Base-by-base conservation (phyloP, 2,888 invertebrate species). In the Lasioglossum vierecki region DNA sequence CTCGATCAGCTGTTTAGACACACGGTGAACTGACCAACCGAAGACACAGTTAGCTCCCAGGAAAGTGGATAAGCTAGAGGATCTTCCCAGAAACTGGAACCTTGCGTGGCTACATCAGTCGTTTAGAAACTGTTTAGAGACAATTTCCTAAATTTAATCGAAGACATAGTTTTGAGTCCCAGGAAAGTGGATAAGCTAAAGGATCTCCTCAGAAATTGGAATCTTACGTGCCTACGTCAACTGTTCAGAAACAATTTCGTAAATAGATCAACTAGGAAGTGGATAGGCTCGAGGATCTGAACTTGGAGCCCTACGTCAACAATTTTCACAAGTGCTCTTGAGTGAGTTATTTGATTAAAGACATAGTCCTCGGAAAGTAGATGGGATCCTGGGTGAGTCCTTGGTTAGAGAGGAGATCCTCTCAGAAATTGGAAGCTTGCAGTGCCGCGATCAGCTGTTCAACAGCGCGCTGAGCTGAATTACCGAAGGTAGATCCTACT, bases 61-160 rank as follows among this genome's bases (percentile, higher is more conserved):
- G 30, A 30, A 15, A 26, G 66, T 35, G 18, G 35, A 35, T 4
- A 8, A 15, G 35, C 35, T 35, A 6, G 6, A 26, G 30, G 18
- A 66, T 35, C 18, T 66, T 39, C 70, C 60, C 76, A 57, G 76
- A 70, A 79, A 85, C 79, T 73, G 22, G 39, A 73, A 41, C 6
- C 83, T 53, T 0, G 8, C 49, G 49, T 8, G 49, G 26, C 60
- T 26, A 6, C 4, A 26, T 60, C 60, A 15, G 60, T 5, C 26
- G 60, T 26, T 60, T 26, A 2, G 26, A 9, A 22, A 53, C 53
- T 53, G 22, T 53, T 22, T 53, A 3, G 53, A 53, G n/a, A 53
- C 22, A n/a, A 22, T 53, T 3, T 22, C 22, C 1, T n/a, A 9
- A 9, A 53, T 53, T 9, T n/a, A 9, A 3, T 22, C 22, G 53